phyloP scores from a whole-genome alignment of 2,797 vertebrate genomes.

The Prionace glauca region DNA sequence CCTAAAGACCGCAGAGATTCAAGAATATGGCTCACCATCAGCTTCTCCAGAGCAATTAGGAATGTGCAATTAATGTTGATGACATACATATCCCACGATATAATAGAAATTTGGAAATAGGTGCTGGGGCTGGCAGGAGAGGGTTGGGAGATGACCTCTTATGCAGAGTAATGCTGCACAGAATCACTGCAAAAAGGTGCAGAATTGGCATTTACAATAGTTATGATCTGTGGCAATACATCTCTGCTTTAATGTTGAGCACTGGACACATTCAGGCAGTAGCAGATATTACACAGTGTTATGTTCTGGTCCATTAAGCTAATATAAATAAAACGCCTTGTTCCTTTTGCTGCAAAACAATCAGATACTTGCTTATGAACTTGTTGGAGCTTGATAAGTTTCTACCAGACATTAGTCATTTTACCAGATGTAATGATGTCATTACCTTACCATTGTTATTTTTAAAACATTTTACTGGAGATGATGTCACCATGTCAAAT shows the following conservation, averaged over 20 bases:
- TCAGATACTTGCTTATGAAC: not conserved
- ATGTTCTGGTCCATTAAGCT: not conserved
- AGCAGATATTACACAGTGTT: not conserved
- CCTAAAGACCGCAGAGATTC: not conserved
- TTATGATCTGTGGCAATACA: not conserved
- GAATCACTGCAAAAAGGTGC: not conserved
- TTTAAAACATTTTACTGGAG: not conserved
- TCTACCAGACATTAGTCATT: not conserved
- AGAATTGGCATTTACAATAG: not conserved
- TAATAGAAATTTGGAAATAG: not conserved
- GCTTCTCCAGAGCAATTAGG: not conserved
- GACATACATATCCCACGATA: not conserved
- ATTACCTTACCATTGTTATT: not conserved
- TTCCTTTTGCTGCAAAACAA: not conserved
- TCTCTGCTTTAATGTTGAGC: not conserved
- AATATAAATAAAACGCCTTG: not conserved
- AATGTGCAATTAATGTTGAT: not conserved
- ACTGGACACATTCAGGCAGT: not conserved
- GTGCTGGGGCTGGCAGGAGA: not conserved
- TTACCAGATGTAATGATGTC: not conserved
- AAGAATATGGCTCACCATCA: not conserved
- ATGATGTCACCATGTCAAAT: not conserved
- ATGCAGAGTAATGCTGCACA: not conserved
- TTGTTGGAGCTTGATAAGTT: not conserved
- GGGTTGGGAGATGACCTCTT: not conserved